Conservation (phyloP, 1,140 invertebrate genomes). For the Lasaia peninsularis region DNA sequence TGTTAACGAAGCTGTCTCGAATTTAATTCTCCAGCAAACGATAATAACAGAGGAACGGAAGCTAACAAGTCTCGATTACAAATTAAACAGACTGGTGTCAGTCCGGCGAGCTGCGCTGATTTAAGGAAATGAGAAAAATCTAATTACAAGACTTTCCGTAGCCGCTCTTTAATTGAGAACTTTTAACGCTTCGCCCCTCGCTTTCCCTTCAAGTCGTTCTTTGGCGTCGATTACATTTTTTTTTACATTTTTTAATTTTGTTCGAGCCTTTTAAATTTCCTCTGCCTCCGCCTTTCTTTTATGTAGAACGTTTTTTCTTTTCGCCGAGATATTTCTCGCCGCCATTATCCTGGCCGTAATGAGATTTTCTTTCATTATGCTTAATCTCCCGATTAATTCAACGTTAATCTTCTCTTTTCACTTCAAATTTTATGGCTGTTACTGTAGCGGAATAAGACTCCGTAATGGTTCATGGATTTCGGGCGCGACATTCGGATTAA, state of each 20-base stretch:
- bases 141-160: conserved; percentile 71
- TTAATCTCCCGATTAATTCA: conserved; percentile 77
- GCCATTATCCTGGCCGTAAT: conserved; percentile 72
- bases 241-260: conserved; percentile 75
- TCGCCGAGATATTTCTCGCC: conserved; percentile 69
- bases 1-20: conserved; percentile 5
- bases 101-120: conserved; percentile 52
- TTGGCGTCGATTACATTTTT: conserved; percentile 73
- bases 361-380: conserved; percentile 78
- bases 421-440: conserved; percentile 54
- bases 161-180: conserved; percentile 72
- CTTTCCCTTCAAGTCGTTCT: conserved; percentile 29
- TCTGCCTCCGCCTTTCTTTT: conserved; percentile 68
- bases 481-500: conserved; percentile 58
- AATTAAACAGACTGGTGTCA: conserved; percentile 70
- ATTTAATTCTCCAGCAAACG: conserved; percentile 28
- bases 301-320: conserved; percentile 52
- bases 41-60: conserved; percentile 55
- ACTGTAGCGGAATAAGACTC: conserved; percentile 46
- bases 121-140: conserved; percentile 74
- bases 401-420: conserved; percentile 71
- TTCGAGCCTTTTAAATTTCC: conserved; percentile 71
- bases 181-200: conserved; percentile 36
- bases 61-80: conserved; percentile 75
- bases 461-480: conserved; percentile 45